Evolutionary conservation across 2,797 vertebrate species (phyloP).

Genomic region (Acanthornis magna): DNA sequence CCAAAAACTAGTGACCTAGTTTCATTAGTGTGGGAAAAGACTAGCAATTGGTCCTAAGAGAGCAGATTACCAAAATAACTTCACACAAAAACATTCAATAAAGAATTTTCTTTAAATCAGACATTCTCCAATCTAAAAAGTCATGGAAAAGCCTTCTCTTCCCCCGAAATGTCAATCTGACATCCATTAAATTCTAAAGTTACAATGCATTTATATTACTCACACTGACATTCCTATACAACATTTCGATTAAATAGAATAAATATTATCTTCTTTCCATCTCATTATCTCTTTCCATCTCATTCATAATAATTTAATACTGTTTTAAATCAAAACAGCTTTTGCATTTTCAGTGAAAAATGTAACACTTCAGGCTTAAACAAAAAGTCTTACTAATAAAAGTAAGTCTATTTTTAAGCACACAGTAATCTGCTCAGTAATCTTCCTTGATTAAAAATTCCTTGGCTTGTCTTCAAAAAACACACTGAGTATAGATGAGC

Average conservation of each 20-base stretch:
- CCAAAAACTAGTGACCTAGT: conserved; percentile 75
- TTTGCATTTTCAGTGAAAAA: conserved; percentile 45
- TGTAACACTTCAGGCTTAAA: conserved; percentile 37
- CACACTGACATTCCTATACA: background rate
- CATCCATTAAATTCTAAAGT: background rate
- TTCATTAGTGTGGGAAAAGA: conserved; percentile 70
- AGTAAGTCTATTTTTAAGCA: conserved; percentile 53
- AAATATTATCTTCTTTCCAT: conserved; percentile 40
- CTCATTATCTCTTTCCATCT: conserved; percentile 25
- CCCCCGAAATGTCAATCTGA: background rate
- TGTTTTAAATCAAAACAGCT: conserved; percentile 29
- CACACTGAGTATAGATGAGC: conserved; percentile 32
- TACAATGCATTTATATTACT: background rate
- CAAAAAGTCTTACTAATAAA: conserved; percentile 26
- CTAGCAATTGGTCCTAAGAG: conserved; percentile 55
- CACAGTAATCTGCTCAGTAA: conserved; percentile 56
- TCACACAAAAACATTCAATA: background rate
- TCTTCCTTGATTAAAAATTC: conserved; percentile 70
- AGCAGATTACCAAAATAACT: conserved; percentile 61
- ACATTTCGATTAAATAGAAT: background rate
- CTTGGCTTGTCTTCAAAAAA: conserved; percentile 62
- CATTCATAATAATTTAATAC: conserved; percentile 49
- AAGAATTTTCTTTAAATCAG: conserved; percentile 27
- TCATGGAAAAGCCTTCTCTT: background rate
- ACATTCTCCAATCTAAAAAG: background rate